These are phyloP conservation scores for Tricholaema leucomelas DNA, from an alignment of 2,113 vertebrate species.

Conservation along the genomic window DNA sequence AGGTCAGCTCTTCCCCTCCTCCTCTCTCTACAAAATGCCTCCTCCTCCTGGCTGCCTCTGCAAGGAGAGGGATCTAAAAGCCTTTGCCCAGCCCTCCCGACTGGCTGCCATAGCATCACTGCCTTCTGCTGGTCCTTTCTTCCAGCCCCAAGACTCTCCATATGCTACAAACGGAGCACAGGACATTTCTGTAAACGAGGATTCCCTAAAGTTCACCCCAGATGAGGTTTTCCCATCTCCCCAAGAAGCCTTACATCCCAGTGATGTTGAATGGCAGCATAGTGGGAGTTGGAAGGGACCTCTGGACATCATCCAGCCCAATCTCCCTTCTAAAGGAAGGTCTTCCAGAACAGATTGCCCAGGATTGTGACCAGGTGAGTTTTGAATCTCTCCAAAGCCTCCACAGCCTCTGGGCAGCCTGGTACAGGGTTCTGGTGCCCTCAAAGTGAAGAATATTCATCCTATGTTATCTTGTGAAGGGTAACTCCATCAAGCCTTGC, in stretches of 20 bases:
- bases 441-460: no score
- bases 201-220: not conserved
- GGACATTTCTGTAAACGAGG: not conserved
- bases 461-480: not conserved
- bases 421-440: no score
- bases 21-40: not conserved
- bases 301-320: no score
- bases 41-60: not conserved
- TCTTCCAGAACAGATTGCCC: no score
- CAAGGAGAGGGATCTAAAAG: not conserved
- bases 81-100: not conserved
- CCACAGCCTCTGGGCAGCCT: no score
- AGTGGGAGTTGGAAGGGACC: no score
- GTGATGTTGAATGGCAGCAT: no score
- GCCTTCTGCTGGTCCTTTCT: not conserved
- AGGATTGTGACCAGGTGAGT: no score
- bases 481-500: not conserved
- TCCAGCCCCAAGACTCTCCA: not conserved
- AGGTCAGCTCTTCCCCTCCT: not conserved
- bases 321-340: no score
- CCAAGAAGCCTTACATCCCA: not conserved
- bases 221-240: not conserved
- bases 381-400: no score
- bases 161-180: fast-evolving
- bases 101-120: not conserved